Base-by-base conservation (phyloP, 2,888 invertebrate genomes). In the Rhabditoides inermis region DNA sequence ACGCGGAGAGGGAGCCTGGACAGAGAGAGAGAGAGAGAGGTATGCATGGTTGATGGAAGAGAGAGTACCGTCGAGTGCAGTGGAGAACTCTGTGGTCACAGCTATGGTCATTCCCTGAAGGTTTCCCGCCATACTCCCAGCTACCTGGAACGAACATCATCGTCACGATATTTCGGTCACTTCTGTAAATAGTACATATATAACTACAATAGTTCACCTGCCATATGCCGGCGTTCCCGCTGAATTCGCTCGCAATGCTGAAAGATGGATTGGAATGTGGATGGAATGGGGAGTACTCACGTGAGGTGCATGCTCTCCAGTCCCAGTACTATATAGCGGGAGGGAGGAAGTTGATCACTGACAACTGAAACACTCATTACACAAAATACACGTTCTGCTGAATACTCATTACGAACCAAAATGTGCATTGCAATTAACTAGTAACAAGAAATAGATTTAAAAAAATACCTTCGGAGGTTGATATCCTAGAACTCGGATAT, bases 291-390 rank as follows among this genome's bases (percentile, higher is more conserved):
- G 3, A 6, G 12, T 49, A 51, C 60, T 54, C 45, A 73, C 69
- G 63, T 58, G 3, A 73, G 63, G 42, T 63, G 71, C 55, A 67
- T 61, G 35, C 71, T 65, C 41, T 72, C 70, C 42, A 72, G 48
- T 20, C 69, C 65, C 37, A 72, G 55, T 42, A 72, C 54, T 25
- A 72, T 56, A 32, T 55, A 65, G 2, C 61, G 46, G 71, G 71
- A 1, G 71, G 64, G n/a, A 62, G 58, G 53, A 73, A 74, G 53
- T 66, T 62, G 49, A 74, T 61, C 12, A 65, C 61, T 1, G 73
- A 71, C 18, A 61, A 49, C 60, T 65, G 45, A 45, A 50, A 26
- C 36, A 45, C 27, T 22, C 22, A 18, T 12, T 35, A 30, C 1
- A 6, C 35, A n/a, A n/a, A n/a, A n/a, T n/a, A n/a, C n/a, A n/a